phyloP scores from a whole-genome alignment of 2,888 invertebrate species.

The Sminthurides aquaticus region DNA sequence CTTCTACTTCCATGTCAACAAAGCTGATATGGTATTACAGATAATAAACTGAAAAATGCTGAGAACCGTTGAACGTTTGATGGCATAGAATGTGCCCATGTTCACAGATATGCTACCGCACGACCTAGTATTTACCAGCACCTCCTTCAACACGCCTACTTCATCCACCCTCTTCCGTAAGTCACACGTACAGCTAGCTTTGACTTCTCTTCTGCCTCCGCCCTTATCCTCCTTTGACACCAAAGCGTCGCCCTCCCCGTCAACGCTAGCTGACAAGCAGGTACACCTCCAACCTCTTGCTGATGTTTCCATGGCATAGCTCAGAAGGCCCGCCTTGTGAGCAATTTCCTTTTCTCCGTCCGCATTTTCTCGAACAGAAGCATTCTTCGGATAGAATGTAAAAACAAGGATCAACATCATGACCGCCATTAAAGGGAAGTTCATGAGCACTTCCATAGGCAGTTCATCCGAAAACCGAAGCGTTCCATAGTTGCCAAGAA shows the following conservation, averaged over 20 bases:
- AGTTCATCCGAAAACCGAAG: background rate
- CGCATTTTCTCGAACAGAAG: background rate
- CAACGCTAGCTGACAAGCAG: background rate
- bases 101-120: background rate
- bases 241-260: background rate
- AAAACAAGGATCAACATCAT: conserved; percentile 8
- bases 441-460: background rate
- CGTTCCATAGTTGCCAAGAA: conserved; percentile 1
- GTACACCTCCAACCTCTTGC: too few species aligned
- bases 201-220: background rate
- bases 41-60: conserved; percentile 1
- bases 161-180: background rate
- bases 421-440: conserved; percentile 7
- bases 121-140: background rate
- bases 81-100: conserved; percentile 2
- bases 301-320: background rate
- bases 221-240: background rate
- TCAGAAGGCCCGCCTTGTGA: background rate
- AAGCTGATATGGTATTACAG: conserved; percentile 8
- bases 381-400: conserved; percentile 1
- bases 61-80: conserved; percentile 1
- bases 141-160: background rate
- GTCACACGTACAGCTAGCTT: background rate
- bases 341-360: background rate
- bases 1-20: conserved; percentile 1